These are phyloP conservation scores for Butastur rufipennis DNA, from an alignment of 2,113 vertebrate species.

Conservation along the genomic window DNA sequence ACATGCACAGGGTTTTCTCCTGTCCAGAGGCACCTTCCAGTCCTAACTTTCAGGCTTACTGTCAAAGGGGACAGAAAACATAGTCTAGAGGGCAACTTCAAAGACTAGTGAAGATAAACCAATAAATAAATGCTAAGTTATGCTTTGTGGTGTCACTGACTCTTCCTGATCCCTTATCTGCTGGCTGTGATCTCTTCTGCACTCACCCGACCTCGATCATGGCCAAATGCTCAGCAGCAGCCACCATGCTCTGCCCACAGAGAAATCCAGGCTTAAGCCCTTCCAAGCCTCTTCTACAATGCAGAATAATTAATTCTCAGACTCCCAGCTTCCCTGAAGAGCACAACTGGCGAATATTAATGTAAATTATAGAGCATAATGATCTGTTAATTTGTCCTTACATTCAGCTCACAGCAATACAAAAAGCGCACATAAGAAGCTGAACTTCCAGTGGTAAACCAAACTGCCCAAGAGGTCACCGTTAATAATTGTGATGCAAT, in stretches of 20 bases:
- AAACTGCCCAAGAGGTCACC: background rate
- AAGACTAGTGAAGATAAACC: background rate
- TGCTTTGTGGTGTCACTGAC: background rate
- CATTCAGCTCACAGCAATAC: background rate
- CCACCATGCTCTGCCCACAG: background rate
- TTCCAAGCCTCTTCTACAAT: background rate
- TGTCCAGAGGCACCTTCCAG: background rate
- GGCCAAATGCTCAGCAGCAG: background rate
- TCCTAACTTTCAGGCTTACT: background rate
- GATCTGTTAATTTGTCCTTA: background rate
- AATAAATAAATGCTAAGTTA: background rate
- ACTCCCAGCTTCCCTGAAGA: background rate
- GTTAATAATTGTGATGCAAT: background rate
- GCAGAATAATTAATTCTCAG: background rate
- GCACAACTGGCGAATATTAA: background rate
- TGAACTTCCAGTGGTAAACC: background rate
- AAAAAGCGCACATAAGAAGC: background rate
- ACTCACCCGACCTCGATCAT: fast-evolving
- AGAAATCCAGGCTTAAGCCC: background rate
- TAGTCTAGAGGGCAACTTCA: background rate
- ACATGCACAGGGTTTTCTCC: background rate
- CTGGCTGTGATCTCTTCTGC: background rate
- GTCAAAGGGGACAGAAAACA: background rate
- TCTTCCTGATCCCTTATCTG: background rate
- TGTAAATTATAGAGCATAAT: background rate